A percentile compares a stretch with the other conserved stretches of the same genome.
Conservation (phyloP, 2,888 invertebrate species). For the Acleris emargana region DNA sequence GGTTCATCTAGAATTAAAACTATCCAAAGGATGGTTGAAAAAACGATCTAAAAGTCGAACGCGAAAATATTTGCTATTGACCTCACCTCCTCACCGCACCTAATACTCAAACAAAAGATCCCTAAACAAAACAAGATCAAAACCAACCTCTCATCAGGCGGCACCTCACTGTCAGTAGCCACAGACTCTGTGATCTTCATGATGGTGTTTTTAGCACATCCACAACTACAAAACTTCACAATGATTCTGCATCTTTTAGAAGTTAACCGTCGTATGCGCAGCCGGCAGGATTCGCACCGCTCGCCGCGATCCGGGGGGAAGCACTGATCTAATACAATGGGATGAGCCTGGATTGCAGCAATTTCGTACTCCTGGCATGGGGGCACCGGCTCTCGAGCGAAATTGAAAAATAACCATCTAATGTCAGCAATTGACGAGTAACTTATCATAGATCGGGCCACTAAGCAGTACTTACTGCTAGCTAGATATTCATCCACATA, state of each 20-base stretch:
- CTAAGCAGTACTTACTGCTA: neutral
- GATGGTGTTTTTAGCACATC: constrained; percentile 4
- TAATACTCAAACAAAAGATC: neutral
- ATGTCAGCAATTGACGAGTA: constrained; percentile 43
- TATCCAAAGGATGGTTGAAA: too few relatives aligned
- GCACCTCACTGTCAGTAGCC: constrained; percentile 47
- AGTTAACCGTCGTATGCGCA: constrained; percentile 57
- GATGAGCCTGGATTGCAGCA: constrained; percentile 71
- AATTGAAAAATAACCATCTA: constrained; percentile 68
- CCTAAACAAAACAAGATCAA: neutral
- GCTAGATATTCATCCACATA: too few relatives aligned
- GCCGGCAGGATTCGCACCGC: constrained; percentile 45
- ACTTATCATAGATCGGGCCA: constrained; percentile 3
- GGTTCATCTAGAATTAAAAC: too few relatives aligned
- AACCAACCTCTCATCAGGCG: constrained; percentile 52
- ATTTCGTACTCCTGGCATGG: constrained; percentile 70
- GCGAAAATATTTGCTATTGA: too few relatives aligned
- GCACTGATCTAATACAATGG: constrained; percentile 71
- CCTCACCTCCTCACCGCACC: too few relatives aligned
- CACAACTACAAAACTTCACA: constrained; percentile 2
- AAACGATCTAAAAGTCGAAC: too few relatives aligned
- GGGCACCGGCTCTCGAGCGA: constrained; percentile 69
- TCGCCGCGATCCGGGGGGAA: constrained; percentile 54
- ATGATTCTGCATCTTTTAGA: constrained; percentile 37
- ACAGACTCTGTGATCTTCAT: constrained; percentile 71